These are phyloP conservation scores for Caenorhabditis sp. DNA, from an alignment of 2,888 invertebrate species.

Conservation along the genomic window DNA sequence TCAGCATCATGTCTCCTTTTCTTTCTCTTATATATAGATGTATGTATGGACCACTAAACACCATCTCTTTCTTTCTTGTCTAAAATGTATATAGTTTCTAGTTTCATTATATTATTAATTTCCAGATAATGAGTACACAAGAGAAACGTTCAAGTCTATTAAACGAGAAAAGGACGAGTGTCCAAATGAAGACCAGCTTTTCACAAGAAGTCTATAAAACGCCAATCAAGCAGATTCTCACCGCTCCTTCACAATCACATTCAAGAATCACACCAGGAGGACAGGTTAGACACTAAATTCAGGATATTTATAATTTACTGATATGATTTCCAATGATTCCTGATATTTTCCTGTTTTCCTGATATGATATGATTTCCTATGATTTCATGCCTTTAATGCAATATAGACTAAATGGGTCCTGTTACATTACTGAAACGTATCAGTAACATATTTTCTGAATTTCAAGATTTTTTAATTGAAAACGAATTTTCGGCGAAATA, in stretches of 20 bases:
- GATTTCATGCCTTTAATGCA: too few relatives aligned
- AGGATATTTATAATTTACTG: too few relatives aligned
- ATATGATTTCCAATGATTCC: too few relatives aligned
- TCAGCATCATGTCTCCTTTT: background rate
- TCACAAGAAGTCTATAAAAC: conserved; percentile 39
- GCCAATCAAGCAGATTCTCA: conserved; percentile 48
- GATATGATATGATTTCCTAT: too few relatives aligned
- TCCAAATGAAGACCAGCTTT: conserved; percentile 44
- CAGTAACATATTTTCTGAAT: background rate
- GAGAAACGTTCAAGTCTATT: conserved; percentile 23
- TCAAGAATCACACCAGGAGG: conserved; percentile 50
- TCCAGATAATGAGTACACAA: background rate
- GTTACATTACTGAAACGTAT: too few relatives aligned
- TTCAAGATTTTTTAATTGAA: too few relatives aligned
- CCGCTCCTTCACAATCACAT: conserved; percentile 51
- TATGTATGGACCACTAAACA: background rate
- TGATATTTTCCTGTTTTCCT: too few relatives aligned
- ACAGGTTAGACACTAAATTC: too few relatives aligned
- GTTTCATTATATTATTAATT: too few relatives aligned
- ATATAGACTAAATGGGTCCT: too few relatives aligned
- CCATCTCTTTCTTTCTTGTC: background rate
- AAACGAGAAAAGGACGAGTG: conserved; percentile 37
- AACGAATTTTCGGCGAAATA: too few relatives aligned
- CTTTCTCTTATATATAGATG: background rate
- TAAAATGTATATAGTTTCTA: too few relatives aligned